Evolutionary conservation across 2,888 invertebrate genomes (phyloP).

Genomic region (Lasioglossum vierecki): DNA sequence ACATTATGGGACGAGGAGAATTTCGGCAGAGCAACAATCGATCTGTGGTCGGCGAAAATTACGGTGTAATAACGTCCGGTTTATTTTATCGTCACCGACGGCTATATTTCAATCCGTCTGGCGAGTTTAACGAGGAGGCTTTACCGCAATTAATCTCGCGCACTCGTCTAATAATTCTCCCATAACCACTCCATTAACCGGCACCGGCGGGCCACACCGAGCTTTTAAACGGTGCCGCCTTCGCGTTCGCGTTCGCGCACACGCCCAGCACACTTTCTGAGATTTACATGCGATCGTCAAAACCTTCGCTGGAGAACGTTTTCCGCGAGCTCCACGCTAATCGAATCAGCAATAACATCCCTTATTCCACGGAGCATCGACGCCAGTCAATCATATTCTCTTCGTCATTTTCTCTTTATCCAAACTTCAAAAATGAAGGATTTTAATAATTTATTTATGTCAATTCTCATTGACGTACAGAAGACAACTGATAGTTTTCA

Average conservation of each 20-base stretch:
- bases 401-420: too few relatives aligned
- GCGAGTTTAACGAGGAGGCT: conserved; percentile 69
- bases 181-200: conserved; percentile 71
- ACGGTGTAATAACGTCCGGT: conserved; percentile 55
- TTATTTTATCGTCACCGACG: conserved; percentile 68
- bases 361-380: too few relatives aligned
- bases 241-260: conserved; percentile 24
- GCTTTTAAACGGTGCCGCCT: conserved; percentile 46
- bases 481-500: too few relatives aligned
- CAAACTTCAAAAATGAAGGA: too few relatives aligned
- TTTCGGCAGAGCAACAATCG: conserved; percentile 26
- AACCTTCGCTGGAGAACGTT: background rate
- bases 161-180: conserved; percentile 72
- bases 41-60: conserved; percentile 51
- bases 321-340: too few relatives aligned
- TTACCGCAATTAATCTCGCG: conserved; percentile 71
- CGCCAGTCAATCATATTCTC: too few relatives aligned
- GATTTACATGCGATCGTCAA: conserved; percentile 56
- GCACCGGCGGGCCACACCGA: conserved; percentile 51
- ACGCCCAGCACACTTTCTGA: conserved; percentile 32
- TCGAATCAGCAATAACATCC: too few relatives aligned
- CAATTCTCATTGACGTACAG: too few relatives aligned
- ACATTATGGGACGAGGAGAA: background rate
- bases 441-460: too few relatives aligned
- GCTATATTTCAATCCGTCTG: conserved; percentile 69